Base-by-base conservation (phyloP, 2,888 invertebrate genomes). In the Ennomos quercinarius region DNA sequence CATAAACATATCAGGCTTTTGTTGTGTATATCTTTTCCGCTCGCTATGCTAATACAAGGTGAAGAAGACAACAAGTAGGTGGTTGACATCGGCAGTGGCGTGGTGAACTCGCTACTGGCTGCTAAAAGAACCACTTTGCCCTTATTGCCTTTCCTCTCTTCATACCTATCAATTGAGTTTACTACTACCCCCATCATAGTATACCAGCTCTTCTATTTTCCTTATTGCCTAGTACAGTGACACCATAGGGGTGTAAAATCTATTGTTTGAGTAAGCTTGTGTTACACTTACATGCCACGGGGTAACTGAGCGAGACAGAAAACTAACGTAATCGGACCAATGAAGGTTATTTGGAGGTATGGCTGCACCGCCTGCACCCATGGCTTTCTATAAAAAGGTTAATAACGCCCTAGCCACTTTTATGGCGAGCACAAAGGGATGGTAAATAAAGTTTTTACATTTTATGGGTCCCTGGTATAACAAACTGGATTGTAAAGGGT, bases 231-330 rank as follows among this genome's bases (percentile, higher is more conserved):
- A 74, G 89, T 91, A 86, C 74, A 52, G 52, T 53, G 65, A 80
- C 80, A 80, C 82, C 83, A 83, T 86, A 82, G 70, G 87, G 88
- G 86, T 86, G 74, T 76, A 74, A 81, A 73, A 66, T 54, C 73
- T 68, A 81, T 85, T 83, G 81, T 81, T 77, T 61, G 60, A 44
- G 34, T 17, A 49, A 11, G 39, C 39, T 37, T 27, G 27, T 17
- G 27, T 27, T 27, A 6, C 0, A 5, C 5, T 55, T 34, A 53
- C 17, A 17, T 17, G 17, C 58, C 53, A 63, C 70, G 63, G 67
- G 67, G 66, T 63, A 45, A 57, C 50, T 59, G 65, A 68, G 54
- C 63, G 69, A 61, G 66, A 66, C 13, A 43, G 52, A 44, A 58
- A 50, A 49, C 37, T 44, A 47, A 56, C 63, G 61, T 59, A 65